Conservation (phyloP, 1,140 invertebrate genomes). For the Lasioglossum albipes region DNA sequence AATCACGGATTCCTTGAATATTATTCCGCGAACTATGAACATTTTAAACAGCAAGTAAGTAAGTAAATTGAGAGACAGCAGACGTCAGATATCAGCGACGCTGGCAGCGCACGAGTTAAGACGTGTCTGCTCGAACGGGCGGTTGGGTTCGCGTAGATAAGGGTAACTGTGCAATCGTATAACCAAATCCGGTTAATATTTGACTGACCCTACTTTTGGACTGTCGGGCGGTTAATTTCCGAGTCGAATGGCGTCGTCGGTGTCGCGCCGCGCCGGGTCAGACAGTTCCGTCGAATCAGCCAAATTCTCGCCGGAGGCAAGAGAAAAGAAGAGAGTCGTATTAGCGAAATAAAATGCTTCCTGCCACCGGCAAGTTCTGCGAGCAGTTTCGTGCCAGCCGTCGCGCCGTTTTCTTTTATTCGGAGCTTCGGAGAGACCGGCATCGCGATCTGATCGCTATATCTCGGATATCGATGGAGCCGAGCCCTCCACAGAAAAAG, state of each 20-base stretch:
- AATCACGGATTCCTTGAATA: no score
- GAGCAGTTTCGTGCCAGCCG: constrained; percentile 27
- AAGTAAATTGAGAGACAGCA: no score
- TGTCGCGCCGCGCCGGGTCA: not conserved
- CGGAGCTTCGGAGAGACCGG: not conserved
- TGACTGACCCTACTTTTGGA: not conserved
- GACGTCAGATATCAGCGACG: no score
- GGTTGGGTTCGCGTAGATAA: no score
- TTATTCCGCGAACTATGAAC: no score
- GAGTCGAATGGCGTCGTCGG: not conserved
- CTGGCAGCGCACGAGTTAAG: no score
- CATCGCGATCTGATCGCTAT: not conserved
- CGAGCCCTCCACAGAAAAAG: no score
- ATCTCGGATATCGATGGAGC: no score
- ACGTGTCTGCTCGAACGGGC: no score
- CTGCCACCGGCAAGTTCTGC: constrained; percentile 29
- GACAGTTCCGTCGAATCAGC: constrained; percentile 42
- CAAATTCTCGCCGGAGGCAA: constrained; percentile 23
- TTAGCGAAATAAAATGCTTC: constrained; percentile 45
- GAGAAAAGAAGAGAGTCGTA: not conserved
- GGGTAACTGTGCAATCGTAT: no score
- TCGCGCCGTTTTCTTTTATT: constrained; percentile 18
- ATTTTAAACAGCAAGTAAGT: no score
- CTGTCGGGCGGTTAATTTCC: constrained; percentile 4
- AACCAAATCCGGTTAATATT: no score